These are phyloP conservation scores for Drosophila seclusa DNA, from an alignment of 2,888 invertebrate genomes.

Conservation along the genomic window DNA sequence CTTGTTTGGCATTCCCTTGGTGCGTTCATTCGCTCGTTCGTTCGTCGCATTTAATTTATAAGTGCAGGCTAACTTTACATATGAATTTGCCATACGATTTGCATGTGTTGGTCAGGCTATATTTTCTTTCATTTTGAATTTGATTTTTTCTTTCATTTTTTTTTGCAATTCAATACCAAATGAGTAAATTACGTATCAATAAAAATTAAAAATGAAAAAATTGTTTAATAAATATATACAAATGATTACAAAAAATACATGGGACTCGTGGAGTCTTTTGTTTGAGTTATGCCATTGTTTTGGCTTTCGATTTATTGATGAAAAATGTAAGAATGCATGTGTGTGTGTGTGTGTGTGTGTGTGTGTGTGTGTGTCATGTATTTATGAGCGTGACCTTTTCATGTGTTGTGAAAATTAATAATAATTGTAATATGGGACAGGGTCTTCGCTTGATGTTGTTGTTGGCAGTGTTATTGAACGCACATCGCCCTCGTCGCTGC, in stretches of 20 bases:
- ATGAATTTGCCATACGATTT: not conserved
- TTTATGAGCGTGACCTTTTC: constrained; percentile 70
- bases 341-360: not conserved
- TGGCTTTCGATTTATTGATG: constrained; percentile 56
- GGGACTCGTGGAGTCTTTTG: constrained; percentile 14
- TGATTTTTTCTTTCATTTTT: not conserved
- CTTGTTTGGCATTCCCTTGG: constrained; percentile 54
- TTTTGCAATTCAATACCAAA: constrained; percentile 2
- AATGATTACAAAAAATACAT: not conserved
- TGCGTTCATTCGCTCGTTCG: constrained; percentile 20
- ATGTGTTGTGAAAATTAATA: constrained; percentile 68
- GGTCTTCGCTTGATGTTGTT: constrained; percentile 35
- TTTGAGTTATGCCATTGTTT: constrained; percentile 29
- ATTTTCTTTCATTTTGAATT: not conserved
- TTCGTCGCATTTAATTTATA: constrained; percentile 9
- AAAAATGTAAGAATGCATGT: constrained; percentile 14
- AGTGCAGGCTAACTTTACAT: constrained; percentile 15
- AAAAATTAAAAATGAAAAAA: constrained; percentile 8
- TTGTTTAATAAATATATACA: not conserved
- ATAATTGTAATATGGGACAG: constrained; percentile 75
- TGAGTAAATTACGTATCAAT: constrained; percentile 23
- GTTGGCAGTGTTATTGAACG: constrained; percentile 53
- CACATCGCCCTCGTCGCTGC: constrained; percentile 33
- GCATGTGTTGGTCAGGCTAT: not conserved
- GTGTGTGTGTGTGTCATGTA: constrained; percentile 4